Percentiles rank a stretch among this genome's conserved stretches.
These are phyloP conservation scores for Cyprinella venusta DNA, from an alignment of 2,797 vertebrate species.

Conservation along the genomic window DNA sequence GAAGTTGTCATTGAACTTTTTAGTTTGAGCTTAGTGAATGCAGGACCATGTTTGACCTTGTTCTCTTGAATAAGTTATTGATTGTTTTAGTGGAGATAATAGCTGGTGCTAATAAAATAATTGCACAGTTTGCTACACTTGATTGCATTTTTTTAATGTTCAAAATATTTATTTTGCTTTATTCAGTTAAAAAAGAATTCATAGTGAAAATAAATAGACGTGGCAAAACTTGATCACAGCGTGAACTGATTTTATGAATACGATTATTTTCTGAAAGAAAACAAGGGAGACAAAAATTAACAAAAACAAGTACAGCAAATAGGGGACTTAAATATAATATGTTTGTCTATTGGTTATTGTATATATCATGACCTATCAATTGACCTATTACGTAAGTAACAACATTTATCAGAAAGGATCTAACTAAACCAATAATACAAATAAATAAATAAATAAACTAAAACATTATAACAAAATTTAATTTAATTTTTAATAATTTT, in stretches of 20 bases:
- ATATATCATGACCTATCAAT: background rate
- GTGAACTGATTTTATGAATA: slow-evolving; percentile 8
- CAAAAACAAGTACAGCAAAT: background rate
- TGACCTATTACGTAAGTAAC: background rate
- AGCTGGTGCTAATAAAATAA: slow-evolving; percentile 6
- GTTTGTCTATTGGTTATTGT: background rate
- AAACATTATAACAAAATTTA: no score
- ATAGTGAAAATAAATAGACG: background rate
- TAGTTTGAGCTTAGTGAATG: background rate
- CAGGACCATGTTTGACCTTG: background rate
- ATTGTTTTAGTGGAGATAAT: background rate
- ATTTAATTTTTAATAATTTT: no score
- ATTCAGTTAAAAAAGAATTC: background rate
- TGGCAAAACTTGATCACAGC: background rate
- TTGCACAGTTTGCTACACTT: background rate
- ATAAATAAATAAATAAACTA: background rate
- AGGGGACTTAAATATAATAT: background rate
- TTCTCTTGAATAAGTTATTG: background rate
- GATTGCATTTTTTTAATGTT: background rate
- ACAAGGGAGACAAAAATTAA: background rate
- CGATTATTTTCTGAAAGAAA: slow-evolving; percentile 11
- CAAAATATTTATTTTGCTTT: background rate
- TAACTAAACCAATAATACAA: background rate
- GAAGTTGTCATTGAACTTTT: background rate
- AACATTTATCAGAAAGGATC: background rate